Conservation (phyloP, 2,888 invertebrate genomes). For the Odontocolon sp. region DNA sequence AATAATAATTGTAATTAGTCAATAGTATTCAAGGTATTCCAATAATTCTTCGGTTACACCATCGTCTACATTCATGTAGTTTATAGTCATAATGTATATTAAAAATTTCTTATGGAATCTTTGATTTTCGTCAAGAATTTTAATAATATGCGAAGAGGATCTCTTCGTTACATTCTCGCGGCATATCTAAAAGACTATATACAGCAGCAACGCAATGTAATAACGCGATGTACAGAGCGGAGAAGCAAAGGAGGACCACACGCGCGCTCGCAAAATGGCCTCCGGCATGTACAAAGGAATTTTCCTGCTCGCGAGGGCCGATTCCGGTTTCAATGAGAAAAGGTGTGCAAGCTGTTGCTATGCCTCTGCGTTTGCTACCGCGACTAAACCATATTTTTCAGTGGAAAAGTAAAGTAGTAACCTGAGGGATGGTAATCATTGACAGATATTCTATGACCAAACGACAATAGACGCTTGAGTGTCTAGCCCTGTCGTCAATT, state of each 20-base stretch:
- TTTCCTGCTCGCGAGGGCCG: constrained; percentile 39
- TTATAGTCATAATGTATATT: no score
- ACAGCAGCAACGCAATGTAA: background rate
- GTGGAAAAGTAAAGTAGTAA: background rate
- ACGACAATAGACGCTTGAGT: no score
- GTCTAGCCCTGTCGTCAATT: background rate
- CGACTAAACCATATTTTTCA: background rate
- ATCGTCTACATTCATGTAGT: no score
- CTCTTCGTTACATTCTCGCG: background rate
- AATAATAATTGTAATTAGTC: no score
- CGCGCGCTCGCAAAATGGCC: constrained; percentile 60
- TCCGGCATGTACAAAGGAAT: constrained; percentile 59
- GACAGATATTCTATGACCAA: no score
- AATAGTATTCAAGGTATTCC: no score
- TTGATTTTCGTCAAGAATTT: constrained; percentile 4
- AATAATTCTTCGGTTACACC: no score
- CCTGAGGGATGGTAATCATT: no score
- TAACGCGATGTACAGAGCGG: constrained; percentile 12
- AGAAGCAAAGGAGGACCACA: constrained; percentile 52
- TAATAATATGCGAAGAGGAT: background rate
- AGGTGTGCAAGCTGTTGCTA: background rate
- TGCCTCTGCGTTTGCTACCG: background rate
- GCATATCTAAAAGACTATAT: background rate
- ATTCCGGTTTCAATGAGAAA: constrained; percentile 32
- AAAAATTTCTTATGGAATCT: background rate